Percentiles rank a stretch among this genome's conserved stretches.
Conservation (phyloP, 2,113 vertebrate genomes). For the Pagrus major region DNA sequence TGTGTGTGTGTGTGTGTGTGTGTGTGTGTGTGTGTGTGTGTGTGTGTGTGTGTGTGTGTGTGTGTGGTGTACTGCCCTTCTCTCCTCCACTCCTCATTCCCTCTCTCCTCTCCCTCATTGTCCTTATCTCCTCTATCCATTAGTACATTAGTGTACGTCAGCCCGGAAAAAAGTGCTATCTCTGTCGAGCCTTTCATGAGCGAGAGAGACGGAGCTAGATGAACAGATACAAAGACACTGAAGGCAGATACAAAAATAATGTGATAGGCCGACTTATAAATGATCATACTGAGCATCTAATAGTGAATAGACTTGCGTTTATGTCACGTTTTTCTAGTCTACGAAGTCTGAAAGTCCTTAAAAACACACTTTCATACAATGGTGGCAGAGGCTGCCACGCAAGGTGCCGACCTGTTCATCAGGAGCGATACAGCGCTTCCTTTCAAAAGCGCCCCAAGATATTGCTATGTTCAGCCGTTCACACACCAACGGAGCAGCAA, state of each 20-base stretch:
- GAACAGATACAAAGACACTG: background rate
- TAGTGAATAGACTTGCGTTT: too few relatives aligned
- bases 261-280: background rate
- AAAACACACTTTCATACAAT: too few relatives aligned
- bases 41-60: constrained; percentile 33
- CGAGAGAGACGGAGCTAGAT: constrained; percentile 5
- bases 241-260: background rate
- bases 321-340: too few relatives aligned
- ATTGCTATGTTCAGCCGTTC: too few relatives aligned
- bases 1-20: constrained; percentile 24
- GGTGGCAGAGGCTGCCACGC: too few relatives aligned
- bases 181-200: constrained; percentile 35
- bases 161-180: constrained; percentile 23
- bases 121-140: constrained; percentile 57
- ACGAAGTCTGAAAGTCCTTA: too few relatives aligned
- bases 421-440: too few relatives aligned
- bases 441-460: too few relatives aligned
- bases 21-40: constrained; percentile 38
- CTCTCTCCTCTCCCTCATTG: constrained; percentile 43
- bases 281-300: background rate
- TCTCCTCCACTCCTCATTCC: constrained; percentile 19
- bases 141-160: constrained; percentile 68
- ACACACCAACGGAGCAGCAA: too few relatives aligned
- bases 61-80: constrained; percentile 44
- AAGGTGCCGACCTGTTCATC: too few relatives aligned